phyloP scores from a whole-genome alignment of 2,888 invertebrate species.

The Fragum sueziense region DNA sequence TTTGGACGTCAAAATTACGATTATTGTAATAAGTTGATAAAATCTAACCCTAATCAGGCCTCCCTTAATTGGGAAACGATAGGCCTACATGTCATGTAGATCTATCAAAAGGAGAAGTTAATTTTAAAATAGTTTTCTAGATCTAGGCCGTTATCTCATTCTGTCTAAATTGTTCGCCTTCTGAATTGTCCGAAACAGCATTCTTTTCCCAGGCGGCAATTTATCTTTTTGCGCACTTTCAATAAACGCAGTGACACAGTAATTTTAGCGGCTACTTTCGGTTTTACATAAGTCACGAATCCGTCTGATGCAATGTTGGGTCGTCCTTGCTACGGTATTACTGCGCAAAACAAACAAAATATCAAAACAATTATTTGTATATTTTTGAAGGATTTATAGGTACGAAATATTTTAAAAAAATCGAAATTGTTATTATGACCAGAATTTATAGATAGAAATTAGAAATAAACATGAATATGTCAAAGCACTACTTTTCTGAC shows the following conservation, averaged over 20 bases:
- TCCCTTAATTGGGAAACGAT: too few species aligned
- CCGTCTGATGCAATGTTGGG: slow-evolving; percentile 13
- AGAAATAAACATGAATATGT: neutral
- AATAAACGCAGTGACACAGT: neutral
- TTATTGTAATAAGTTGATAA: too few species aligned
- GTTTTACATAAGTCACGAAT: slow-evolving; percentile 13
- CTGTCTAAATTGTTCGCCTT: neutral
- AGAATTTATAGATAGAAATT: neutral
- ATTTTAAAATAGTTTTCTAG: neutral
- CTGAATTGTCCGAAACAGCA: neutral
- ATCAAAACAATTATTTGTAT: neutral
- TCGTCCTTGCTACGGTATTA: slow-evolving; percentile 4
- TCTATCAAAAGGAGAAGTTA: neutral
- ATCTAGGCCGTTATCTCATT: neutral
- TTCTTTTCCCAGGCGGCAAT: neutral
- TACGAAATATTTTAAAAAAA: neutral
- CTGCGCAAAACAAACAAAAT: neutral
- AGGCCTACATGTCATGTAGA: neutral
- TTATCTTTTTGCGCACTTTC: neutral
- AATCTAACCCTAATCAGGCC: too few species aligned
- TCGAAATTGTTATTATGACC: neutral
- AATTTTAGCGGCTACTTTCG: neutral
- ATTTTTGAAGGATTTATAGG: neutral
- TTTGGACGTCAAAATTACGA: too few species aligned
- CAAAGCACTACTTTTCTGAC: neutral